Base-by-base conservation (phyloP, 2,113 vertebrate species). In the Ceuthmochares aereus region DNA sequence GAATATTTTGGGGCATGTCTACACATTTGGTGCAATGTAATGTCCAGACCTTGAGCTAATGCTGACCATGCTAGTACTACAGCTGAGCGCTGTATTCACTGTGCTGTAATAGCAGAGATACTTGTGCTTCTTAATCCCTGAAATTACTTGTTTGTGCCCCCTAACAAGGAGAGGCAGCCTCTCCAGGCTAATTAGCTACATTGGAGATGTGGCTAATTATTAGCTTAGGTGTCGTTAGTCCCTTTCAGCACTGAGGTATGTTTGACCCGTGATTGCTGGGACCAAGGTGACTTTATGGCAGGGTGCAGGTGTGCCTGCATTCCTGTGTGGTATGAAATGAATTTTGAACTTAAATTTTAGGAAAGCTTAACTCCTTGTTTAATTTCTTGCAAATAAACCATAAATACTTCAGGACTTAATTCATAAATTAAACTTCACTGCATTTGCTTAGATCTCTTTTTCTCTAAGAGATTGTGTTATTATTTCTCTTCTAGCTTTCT, bases 21-120 rank as follows among this genome's bases (percentile, higher is more conserved):
- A 9, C 2, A 0, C 58, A 15, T 32, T 63, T 22, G 15, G 13
- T 52, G 4, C 37, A 42, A 16, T 0, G 0, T 17, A 15, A 20
- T 60, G n/a, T 56, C 14, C 40, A 43, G 29, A 64, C 43, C 36
- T 68, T 45, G 55, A 78, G 58, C 75, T 68, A 11, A 34, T 51
- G 52, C 52, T 0, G 0, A 1, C 36, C 47, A 12, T 1, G 1
- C 29, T 25, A 21, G 19, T 12, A 26, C 32, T 36, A 42, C 51
- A 59, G 27, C 51, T 62, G 32, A 59, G 32, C 45, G 18, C 27
- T 47, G 29, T 60, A 49, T 49, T 80, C 26, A 4, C 68, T 30
- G 19, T 1, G 3, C 15, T 67, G 16, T 72, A 59, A 21, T 52
- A 34, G 29, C 34, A 83, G 45, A 52, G 79, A 21, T 62, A 34